A percentile compares a stretch with the other conserved stretches of the same genome.
These are phyloP conservation scores for Hemistola chrysoprasaria DNA, from an alignment of 2,888 invertebrate species.

Conservation along the genomic window DNA sequence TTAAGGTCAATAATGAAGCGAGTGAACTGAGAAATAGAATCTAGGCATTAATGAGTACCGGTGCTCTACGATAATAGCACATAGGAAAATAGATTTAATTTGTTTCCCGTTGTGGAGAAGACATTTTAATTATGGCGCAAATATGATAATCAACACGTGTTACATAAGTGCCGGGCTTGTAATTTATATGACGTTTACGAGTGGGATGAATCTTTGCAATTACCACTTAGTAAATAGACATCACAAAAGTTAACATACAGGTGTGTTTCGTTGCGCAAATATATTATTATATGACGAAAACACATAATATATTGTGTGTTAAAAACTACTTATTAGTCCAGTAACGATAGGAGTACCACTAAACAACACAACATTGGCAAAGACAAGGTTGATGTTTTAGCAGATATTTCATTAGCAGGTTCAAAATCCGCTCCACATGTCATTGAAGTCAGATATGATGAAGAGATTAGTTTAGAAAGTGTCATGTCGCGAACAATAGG, in stretches of 20 bases:
- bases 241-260: conserved; percentile 10
- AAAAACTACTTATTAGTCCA: conserved; percentile 7
- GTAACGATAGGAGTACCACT: conserved; percentile 1
- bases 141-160: conserved; percentile 19
- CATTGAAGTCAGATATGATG: conserved; percentile 60
- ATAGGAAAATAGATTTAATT: conserved; percentile 21
- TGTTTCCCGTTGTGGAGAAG: conserved; percentile 19
- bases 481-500: conserved; percentile 66
- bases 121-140: conserved; percentile 8
- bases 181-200: conserved; percentile 13
- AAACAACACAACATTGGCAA: not conserved
- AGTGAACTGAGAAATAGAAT: conserved; percentile 29
- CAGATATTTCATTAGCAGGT: conserved; percentile 24
- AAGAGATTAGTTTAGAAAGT: conserved; percentile 70
- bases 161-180: conserved; percentile 15
- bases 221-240: conserved; percentile 9
- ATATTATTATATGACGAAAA: conserved; percentile 12
- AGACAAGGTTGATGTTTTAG: not conserved
- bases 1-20: conserved; percentile 56
- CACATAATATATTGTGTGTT: conserved; percentile 9
- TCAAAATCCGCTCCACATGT: conserved; percentile 45
- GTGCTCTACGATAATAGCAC: conserved; percentile 1
- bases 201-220: conserved; percentile 10
- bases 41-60: conserved; percentile 17
- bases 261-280: conserved; percentile 11